Conservation (phyloP, 2,113 vertebrate species). For the Melanotaenia duboulayi region DNA sequence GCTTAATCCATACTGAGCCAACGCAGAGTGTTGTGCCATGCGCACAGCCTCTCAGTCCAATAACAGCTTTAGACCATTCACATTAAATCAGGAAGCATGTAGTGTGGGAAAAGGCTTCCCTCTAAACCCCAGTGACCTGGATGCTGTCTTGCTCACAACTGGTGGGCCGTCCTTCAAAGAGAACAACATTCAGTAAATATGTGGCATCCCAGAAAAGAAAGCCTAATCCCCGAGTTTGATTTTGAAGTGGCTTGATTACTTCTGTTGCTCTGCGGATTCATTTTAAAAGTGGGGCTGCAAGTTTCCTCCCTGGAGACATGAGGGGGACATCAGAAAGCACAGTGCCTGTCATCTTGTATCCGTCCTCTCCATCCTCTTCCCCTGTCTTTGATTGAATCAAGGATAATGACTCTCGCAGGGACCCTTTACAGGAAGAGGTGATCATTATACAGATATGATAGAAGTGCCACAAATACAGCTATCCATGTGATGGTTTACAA, state of each 20-base stretch:
- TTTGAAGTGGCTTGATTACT: slow-evolving; percentile 71
- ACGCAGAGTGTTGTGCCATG: slow-evolving; percentile 11
- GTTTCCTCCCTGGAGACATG: slow-evolving; percentile 50
- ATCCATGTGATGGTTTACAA: slow-evolving; percentile 39
- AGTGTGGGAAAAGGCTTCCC: slow-evolving; percentile 40
- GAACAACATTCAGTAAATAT: slow-evolving; percentile 68
- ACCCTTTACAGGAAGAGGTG: slow-evolving; percentile 56
- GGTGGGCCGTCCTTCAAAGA: slow-evolving; percentile 52
- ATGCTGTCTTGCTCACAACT: slow-evolving; percentile 55
- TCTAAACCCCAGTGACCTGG: slow-evolving; percentile 46
- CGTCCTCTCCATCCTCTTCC: slow-evolving; percentile 51
- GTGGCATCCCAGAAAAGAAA: slow-evolving; percentile 65
- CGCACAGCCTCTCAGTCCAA: slow-evolving; percentile 14
- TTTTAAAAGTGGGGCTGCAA: slow-evolving; percentile 39
- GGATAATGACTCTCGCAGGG: slow-evolving; percentile 75
- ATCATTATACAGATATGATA: slow-evolving; percentile 67
- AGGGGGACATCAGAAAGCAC: slow-evolving; percentile 64
- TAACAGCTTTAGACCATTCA: slow-evolving; percentile 39
- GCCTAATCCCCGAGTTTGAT: slow-evolving; percentile 60
- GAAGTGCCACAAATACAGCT: slow-evolving; percentile 42
- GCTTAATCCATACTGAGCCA: slow-evolving; percentile 3
- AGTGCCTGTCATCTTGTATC: slow-evolving; percentile 69
- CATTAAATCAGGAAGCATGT: slow-evolving; percentile 59
- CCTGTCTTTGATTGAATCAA: slow-evolving; percentile 66
- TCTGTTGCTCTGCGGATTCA: slow-evolving; percentile 59